These are phyloP conservation scores for Lysandra bellargus DNA, from an alignment of 2,888 invertebrate species.

Conservation along the genomic window DNA sequence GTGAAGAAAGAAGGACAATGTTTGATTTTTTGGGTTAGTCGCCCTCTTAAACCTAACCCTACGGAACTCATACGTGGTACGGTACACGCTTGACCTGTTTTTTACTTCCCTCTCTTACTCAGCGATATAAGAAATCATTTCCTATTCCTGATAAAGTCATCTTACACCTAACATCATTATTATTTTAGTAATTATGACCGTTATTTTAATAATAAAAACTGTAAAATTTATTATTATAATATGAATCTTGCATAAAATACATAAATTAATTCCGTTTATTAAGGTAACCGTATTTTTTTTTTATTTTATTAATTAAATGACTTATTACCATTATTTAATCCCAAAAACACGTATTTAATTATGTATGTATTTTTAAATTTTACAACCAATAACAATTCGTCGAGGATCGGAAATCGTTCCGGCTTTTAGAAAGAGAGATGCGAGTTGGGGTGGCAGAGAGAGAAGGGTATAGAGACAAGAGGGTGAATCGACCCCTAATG, in stretches of 20 bases:
- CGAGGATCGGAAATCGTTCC: constrained; percentile 31
- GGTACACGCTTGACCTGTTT: neutral
- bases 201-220: too few relatives aligned
- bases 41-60: neutral
- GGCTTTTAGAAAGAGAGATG: constrained; percentile 55
- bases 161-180: too few relatives aligned
- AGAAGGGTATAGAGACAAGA: constrained; percentile 63
- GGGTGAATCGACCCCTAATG: constrained; percentile 75
- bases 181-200: too few relatives aligned
- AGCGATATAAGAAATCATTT: neutral
- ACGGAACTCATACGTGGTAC: neutral
- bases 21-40: too few relatives aligned
- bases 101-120: neutral
- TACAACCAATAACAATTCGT: neutral
- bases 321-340: neutral
- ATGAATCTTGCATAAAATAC: too few relatives aligned
- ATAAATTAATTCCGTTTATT: too few relatives aligned
- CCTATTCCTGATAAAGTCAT: neutral
- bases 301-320: neutral
- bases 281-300: too few relatives aligned
- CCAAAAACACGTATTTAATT: neutral
- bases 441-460: constrained; percentile 64
- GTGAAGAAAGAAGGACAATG: too few relatives aligned
- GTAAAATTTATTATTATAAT: too few relatives aligned
- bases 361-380: neutral